Conservation (phyloP, 2,797 vertebrate genomes). For the Hydrocynus forskahlii region DNA sequence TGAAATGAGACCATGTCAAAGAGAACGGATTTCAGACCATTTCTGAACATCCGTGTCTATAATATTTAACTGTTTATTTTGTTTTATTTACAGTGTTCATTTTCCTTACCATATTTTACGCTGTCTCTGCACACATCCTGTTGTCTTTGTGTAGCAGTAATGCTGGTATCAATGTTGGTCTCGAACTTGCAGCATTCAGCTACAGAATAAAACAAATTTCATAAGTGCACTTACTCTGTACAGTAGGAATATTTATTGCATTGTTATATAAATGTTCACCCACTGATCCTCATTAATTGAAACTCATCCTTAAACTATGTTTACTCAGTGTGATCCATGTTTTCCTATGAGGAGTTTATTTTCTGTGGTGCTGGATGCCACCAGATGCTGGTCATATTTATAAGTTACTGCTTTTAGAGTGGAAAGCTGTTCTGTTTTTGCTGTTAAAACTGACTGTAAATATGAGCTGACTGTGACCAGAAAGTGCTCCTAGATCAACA, state of each 20-base stretch:
- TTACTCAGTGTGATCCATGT: not conserved
- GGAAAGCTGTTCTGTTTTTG: too few species aligned
- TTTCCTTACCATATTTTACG: constrained; percentile 78
- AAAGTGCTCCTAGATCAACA: too few species aligned
- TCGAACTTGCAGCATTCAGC: constrained; percentile 78
- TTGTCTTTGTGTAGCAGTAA: constrained; percentile 65
- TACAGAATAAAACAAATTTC: constrained; percentile 44
- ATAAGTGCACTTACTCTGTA: not conserved
- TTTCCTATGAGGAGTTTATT: not conserved
- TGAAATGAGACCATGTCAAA: not conserved
- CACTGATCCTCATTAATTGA: too few species aligned
- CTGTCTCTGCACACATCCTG: constrained; percentile 68
- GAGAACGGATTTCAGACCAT: not conserved
- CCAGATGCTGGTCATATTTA: too few species aligned
- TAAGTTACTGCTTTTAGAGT: too few species aligned
- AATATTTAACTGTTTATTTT: too few species aligned
- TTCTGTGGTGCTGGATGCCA: too few species aligned
- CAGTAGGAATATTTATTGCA: too few species aligned
- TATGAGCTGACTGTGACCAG: too few species aligned
- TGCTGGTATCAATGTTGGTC: constrained; percentile 62
- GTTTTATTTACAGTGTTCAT: not conserved
- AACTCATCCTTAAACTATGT: not conserved
- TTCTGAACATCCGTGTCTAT: not conserved
- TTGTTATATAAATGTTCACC: too few species aligned
- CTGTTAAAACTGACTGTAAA: too few species aligned